Percentiles rank a stretch among this genome's conserved stretches.
Evolutionary conservation across 2,797 vertebrate species (phyloP).

Genomic region (Acipenser oxyrinchus): DNA sequence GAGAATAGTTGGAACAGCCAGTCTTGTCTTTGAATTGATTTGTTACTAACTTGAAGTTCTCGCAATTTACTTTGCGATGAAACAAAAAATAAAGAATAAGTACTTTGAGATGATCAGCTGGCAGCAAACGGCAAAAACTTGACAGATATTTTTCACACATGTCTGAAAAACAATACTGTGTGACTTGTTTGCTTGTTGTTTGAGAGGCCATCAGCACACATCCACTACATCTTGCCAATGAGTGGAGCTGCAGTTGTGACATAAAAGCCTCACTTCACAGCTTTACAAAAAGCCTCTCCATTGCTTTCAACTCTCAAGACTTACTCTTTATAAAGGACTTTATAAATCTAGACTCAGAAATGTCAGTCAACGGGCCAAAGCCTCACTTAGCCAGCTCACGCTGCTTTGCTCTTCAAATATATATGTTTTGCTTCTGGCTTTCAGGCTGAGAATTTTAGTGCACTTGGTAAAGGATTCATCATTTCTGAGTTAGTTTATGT

Average conservation of each 20-base stretch:
- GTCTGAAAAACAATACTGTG: neutral
- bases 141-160: neutral
- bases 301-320: no score
- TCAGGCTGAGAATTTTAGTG: no score
- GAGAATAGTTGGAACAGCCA: neutral
- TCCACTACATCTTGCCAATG: neutral
- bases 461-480: no score
- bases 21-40: conserved; percentile 19
- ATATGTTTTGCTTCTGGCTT: no score
- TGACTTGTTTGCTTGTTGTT: neutral
- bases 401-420: no score
- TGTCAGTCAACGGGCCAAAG: no score
- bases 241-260: neutral
- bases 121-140: neutral
- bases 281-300: neutral
- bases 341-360: no score
- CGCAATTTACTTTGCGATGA: conserved; percentile 6
- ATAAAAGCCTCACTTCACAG: neutral
- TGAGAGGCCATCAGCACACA: neutral
- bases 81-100: neutral
- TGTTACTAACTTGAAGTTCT: conserved; percentile 6
- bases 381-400: no score
- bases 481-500: no score
- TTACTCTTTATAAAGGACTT: no score
- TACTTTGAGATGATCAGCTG: conserved; percentile 4